Base-by-base conservation (phyloP, 2,888 invertebrate genomes). In the Polydrusus pterygomalis region DNA sequence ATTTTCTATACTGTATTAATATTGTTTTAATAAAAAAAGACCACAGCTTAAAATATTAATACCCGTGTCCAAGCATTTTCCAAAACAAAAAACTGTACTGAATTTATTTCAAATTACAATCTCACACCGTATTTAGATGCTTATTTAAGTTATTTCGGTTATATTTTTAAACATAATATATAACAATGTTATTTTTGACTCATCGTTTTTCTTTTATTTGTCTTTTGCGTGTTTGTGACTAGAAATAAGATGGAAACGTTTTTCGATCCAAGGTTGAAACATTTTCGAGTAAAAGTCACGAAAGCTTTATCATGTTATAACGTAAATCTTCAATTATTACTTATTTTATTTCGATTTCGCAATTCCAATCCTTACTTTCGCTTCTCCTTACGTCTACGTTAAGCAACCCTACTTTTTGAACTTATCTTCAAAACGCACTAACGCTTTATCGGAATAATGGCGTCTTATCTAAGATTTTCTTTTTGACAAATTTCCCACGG, bases 401-500 rank as follows among this genome's bases (percentile, higher is more conserved):
- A 5, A 30, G 30, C 17, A 17, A 17, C 11, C n/a, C 18, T 10
- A 30, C 38, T 34, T 58, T 60, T 60, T 38, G 1, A 34, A 9
- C 15, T 34, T 56, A 56, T 56, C 56, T 56, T 25, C 15, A 30
- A 34, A 56, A 56, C 9, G 15, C 56, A 54, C 54, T n/a, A 54
- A 30, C 30, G n/a, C 54, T 13, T n/a, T 54, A 51, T 25, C 3
- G 40, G 30, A 11, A 38, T 40, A 60, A 60, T 38, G 17, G 34
- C 15, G 10, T 40, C 38, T 60, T 60, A 38, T 60, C 38, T 30
- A 38, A 60, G 38, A 18, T 60, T 60, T 60, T 38, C 38, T 60
- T 60, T 25, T 15, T 10, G 58, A 0, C 1, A 38, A 38, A 60
- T 38, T 38, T 60, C 38, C 8, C 8, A 34, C 2, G 34, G 34